phyloP scores from a whole-genome alignment of 2,888 invertebrate genomes.

The Tiphia femorata region DNA sequence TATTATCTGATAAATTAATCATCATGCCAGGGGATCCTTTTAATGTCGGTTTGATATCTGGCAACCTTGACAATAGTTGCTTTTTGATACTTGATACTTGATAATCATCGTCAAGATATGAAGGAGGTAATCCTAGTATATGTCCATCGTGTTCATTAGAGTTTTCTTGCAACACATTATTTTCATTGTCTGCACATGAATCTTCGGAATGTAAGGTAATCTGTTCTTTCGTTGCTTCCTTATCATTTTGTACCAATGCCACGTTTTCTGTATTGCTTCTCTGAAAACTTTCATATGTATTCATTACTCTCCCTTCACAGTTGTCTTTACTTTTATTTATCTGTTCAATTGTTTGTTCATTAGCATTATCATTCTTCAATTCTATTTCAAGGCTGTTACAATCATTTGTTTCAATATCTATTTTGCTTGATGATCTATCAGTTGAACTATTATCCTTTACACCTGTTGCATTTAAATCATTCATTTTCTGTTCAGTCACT shows the following conservation, averaged over 20 bases:
- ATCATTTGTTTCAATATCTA: background rate
- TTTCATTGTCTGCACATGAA: background rate
- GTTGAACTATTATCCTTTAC: too few relatives aligned
- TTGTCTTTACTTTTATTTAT: too few relatives aligned
- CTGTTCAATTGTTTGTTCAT: background rate
- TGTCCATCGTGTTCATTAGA: conserved; percentile 4
- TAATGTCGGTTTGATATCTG: conserved; percentile 68
- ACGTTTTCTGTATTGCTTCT: background rate
- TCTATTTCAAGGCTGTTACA: background rate
- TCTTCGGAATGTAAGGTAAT: background rate
- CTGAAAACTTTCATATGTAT: background rate
- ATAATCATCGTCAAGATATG: conserved; percentile 10
- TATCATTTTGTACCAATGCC: background rate
- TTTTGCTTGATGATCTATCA: background rate
- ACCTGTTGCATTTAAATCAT: too few relatives aligned
- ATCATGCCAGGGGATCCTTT: conserved; percentile 72
- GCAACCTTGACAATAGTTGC: conserved; percentile 34
- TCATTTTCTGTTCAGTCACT: too few relatives aligned
- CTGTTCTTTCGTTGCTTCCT: too few relatives aligned
- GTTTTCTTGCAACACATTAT: background rate
- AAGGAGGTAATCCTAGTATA: conserved; percentile 32
- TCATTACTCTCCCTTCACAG: too few relatives aligned
- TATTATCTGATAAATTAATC: conserved; percentile 75
- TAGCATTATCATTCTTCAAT: background rate
- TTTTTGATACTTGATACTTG: conserved; percentile 41